Conservation (phyloP, 2,888 invertebrate species). For the Aquatica leii region DNA sequence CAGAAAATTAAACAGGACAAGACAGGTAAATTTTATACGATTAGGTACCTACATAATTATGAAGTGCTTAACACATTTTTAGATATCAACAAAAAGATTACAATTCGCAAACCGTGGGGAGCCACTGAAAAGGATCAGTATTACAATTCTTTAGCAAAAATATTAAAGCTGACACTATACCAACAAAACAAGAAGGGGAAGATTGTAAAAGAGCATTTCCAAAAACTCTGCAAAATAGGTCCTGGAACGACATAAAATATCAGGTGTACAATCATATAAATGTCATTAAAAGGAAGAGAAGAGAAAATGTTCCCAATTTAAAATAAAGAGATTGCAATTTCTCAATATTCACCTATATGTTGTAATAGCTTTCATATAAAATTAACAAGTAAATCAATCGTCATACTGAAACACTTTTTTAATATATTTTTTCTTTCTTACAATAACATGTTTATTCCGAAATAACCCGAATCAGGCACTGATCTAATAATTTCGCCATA, state of each 20-base stretch:
- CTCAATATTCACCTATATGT: neutral
- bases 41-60: too few relatives aligned
- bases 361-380: neutral
- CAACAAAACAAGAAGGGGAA: neutral
- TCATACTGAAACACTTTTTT: neutral
- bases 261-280: neutral
- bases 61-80: too few relatives aligned
- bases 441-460: neutral
- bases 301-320: neutral
- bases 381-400: neutral
- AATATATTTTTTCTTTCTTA: neutral
- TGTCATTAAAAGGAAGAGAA: neutral
- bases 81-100: too few relatives aligned
- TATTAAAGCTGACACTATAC: neutral
- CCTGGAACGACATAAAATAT: constrained; percentile 7
- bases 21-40: too few relatives aligned
- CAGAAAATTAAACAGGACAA: too few relatives aligned
- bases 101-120: too few relatives aligned
- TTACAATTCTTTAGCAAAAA: neutral
- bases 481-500: neutral
- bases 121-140: neutral
- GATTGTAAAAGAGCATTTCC: neutral
- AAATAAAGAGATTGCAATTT: neutral
- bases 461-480: neutral
- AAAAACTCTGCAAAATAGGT: neutral